Conservation (phyloP, 2,888 invertebrate species). For the Shargacucullia verbasci region DNA sequence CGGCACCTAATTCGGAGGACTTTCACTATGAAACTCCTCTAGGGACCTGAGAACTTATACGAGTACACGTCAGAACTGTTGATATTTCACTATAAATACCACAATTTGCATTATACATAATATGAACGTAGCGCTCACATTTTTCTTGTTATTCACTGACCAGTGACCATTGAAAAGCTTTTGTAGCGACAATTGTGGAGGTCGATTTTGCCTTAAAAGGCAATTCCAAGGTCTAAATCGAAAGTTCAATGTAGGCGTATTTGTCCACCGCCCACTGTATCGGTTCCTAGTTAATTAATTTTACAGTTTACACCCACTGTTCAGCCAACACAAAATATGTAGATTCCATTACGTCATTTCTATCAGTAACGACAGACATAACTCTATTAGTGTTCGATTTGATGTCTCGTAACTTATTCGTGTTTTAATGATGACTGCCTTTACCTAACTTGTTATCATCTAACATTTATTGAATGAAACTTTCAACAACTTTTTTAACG, state of each 20-base stretch:
- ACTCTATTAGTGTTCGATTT: constrained; percentile 18
- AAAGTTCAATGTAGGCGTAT: constrained; percentile 52
- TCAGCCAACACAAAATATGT: constrained; percentile 38
- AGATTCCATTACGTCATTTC: constrained; percentile 20
- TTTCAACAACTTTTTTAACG: too few species aligned
- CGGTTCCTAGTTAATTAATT: constrained; percentile 31
- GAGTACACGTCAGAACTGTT: too few species aligned
- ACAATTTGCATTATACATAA: too few species aligned
- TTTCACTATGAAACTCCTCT: too few species aligned
- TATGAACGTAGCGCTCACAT: too few species aligned
- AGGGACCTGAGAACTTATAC: too few species aligned
- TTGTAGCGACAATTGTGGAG: constrained; percentile 31
- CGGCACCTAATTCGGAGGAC: too few species aligned
- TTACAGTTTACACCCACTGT: constrained; percentile 40
- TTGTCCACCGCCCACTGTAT: constrained; percentile 31
- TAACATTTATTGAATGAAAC: constrained; percentile 9
- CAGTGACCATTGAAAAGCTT: constrained; percentile 26
- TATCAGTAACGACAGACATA: constrained; percentile 13
- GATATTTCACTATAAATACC: too few species aligned
- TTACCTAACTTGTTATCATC: constrained; percentile 12
- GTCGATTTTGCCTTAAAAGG: constrained; percentile 31
- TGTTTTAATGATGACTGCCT: constrained; percentile 2
- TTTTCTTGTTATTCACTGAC: constrained; percentile 20
- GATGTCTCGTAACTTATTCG: constrained; percentile 30
- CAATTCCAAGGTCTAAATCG: constrained; percentile 50